Evolutionary conservation across 2,888 invertebrate species (phyloP).

Genomic region (Fragum fragum): DNA sequence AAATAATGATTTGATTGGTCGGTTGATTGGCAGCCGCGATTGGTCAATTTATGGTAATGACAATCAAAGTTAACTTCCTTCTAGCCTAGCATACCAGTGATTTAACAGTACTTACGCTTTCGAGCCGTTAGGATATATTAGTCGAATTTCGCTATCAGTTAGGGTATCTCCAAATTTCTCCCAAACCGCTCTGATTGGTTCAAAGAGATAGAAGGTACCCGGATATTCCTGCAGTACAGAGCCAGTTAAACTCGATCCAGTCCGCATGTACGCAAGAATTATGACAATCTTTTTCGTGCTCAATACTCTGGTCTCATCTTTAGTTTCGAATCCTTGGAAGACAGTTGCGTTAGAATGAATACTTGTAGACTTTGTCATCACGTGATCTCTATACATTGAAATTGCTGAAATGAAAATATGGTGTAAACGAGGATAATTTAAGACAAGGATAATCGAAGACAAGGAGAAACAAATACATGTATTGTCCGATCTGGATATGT

Average conservation of each 20-base stretch:
- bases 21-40: no score
- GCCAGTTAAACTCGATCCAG: conserved; percentile 43
- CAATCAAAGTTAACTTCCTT: no score
- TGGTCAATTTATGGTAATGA: no score
- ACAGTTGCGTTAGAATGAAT: background rate
- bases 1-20: no score
- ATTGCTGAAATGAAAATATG: background rate
- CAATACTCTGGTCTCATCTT: background rate
- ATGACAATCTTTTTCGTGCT: conserved; percentile 34
- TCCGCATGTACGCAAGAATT: conserved; percentile 57
- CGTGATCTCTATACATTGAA: background rate
- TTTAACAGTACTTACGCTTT: background rate
- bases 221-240: conserved; percentile 40
- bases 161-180: background rate
- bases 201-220: conserved; percentile 47
- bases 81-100: no score
- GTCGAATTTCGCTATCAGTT: background rate
- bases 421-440: no score
- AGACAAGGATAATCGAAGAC: no score
- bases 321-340: background rate
- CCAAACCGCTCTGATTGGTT: conserved; percentile 36
- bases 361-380: background rate
- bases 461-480: no score
- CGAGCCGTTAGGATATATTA: background rate
- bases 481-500: no score